Evolutionary conservation across 2,113 vertebrate species (phyloP).

Genomic region (Syngnathoides biaculeatus): DNA sequence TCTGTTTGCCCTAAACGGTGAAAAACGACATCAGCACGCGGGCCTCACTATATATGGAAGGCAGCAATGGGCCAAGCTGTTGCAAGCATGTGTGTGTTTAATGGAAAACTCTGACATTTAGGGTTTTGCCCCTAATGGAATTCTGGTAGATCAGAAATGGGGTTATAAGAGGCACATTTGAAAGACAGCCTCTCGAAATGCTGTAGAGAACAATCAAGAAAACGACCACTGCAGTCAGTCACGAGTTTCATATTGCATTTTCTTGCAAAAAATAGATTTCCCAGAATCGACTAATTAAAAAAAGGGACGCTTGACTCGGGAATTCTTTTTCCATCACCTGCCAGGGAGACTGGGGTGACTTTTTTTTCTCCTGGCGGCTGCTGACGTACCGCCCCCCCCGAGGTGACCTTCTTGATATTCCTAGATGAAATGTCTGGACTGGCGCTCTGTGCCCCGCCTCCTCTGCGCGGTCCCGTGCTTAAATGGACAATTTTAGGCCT

Average conservation of each 20-base stretch:
- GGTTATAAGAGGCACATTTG: not conserved
- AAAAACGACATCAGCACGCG: conserved; percentile 24
- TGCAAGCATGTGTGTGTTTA: conserved; percentile 18
- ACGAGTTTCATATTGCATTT: too few species aligned
- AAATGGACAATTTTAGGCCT: conserved; percentile 64
- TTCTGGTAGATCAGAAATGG: not conserved
- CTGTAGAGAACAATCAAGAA: too few species aligned
- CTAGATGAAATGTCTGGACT: conserved; percentile 31
- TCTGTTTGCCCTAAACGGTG: conserved; percentile 18
- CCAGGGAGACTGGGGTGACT: conserved; percentile 8
- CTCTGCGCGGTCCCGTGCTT: conserved; percentile 50
- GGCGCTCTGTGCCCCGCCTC: conserved; percentile 40
- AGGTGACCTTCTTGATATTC: conserved; percentile 30
- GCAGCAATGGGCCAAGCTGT: conserved; percentile 12
- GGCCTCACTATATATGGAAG: conserved; percentile 65
- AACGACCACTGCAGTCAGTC: too few species aligned
- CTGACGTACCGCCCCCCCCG: conserved; percentile 32
- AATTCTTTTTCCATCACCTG: conserved; percentile 26
- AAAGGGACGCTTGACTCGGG: not conserved
- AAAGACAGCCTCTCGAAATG: not conserved
- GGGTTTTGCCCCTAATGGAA: not conserved
- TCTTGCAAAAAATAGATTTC: not conserved
- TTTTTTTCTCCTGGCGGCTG: conserved; percentile 17
- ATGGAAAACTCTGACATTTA: conserved; percentile 14
- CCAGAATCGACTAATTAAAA: not conserved